phyloP scores from a whole-genome alignment of 2,797 vertebrate genomes.

The Myoxocephalus aenaeus region DNA sequence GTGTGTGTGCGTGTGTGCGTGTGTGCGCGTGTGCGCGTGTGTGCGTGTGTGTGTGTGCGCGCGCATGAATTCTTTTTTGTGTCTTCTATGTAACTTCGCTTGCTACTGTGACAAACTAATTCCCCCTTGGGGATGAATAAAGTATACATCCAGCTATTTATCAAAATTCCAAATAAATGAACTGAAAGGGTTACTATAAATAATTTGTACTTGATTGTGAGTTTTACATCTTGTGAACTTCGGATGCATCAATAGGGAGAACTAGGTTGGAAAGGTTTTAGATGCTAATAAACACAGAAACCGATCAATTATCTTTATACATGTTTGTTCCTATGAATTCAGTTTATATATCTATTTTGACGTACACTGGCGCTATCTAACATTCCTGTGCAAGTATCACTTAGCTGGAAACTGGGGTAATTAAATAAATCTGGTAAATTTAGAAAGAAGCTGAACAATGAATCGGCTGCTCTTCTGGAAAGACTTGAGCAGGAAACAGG shows the following conservation, averaged over 20 bases:
- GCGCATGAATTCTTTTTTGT: no score
- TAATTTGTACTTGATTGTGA: neutral
- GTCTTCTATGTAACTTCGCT: no score
- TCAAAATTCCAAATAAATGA: neutral
- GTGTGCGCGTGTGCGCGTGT: neutral
- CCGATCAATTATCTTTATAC: neutral
- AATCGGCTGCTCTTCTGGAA: slow-evolving; percentile 14
- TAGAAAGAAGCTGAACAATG: slow-evolving; percentile 31
- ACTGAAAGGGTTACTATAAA: neutral
- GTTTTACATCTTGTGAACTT: neutral
- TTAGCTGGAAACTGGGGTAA: neutral
- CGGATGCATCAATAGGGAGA: neutral
- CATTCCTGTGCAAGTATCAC: accelerated
- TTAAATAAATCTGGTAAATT: slow-evolving; percentile 54
- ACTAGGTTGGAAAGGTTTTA: neutral
- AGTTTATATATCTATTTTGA: neutral
- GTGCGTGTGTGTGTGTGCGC: neutral
- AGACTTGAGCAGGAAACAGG: neutral
- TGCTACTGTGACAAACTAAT: no score
- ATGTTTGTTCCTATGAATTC: neutral
- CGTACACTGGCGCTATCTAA: neutral
- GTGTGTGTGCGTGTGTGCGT: no score
- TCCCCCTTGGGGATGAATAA: no score
- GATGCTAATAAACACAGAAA: neutral
- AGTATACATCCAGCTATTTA: no score